Evolutionary conservation across 2,113 vertebrate genomes (phyloP).

Genomic region (Monopterus albus): DNA sequence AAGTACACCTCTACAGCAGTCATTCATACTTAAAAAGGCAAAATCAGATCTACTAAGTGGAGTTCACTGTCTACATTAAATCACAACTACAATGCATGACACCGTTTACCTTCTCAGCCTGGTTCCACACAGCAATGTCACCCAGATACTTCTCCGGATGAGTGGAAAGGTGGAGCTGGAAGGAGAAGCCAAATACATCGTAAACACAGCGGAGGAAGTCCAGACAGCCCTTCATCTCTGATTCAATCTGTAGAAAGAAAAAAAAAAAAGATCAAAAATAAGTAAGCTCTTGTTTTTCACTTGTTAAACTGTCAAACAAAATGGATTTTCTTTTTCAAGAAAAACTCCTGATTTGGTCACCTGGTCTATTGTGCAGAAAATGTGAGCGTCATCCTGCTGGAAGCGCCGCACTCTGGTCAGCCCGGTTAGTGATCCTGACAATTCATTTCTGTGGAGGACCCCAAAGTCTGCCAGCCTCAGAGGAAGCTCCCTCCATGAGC

Average conservation of each 20-base stretch:
- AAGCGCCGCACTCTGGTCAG: slow-evolving; percentile 92
- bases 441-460: slow-evolving; percentile 93
- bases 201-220: slow-evolving; percentile 92
- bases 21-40: neutral
- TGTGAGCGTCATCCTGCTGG: slow-evolving; percentile 97
- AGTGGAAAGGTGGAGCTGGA: slow-evolving; percentile 93
- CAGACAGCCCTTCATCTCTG: slow-evolving; percentile 92
- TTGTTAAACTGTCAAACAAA: neutral
- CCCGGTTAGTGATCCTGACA: slow-evolving; percentile 90
- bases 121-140: slow-evolving; percentile 88
- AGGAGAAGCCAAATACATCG: slow-evolving; percentile 91
- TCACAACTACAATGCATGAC: neutral
- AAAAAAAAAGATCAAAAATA: neutral
- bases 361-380: slow-evolving; percentile 95
- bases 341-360: slow-evolving; percentile 68
- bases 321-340: neutral
- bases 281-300: neutral
- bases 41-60: neutral
- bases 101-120: slow-evolving; percentile 90
- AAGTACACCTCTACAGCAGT: too few relatives aligned
- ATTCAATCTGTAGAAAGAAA: slow-evolving; percentile 85
- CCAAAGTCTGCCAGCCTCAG: slow-evolving; percentile 94
- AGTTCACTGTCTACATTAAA: neutral
- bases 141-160: slow-evolving; percentile 92
- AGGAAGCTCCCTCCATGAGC: slow-evolving; percentile 96